phyloP scores from a whole-genome alignment of 2,888 invertebrate genomes.

The Cistogaster globosa region DNA sequence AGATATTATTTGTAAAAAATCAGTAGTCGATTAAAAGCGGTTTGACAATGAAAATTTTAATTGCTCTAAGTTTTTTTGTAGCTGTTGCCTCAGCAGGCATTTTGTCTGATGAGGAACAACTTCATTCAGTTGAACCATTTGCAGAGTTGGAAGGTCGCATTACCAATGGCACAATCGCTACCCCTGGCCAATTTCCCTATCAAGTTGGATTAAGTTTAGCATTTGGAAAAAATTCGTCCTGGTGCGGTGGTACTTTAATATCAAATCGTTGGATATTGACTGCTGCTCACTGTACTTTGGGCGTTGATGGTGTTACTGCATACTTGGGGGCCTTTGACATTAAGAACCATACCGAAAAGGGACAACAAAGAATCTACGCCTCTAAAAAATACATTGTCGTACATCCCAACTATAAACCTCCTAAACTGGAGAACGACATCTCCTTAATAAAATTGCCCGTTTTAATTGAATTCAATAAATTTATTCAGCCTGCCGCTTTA shows the following conservation, averaged over 20 bases:
- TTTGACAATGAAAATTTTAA: conserved; percentile 72
- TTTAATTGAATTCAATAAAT: conserved; percentile 72
- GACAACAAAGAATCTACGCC: conserved; percentile 71
- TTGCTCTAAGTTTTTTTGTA: conserved; percentile 69
- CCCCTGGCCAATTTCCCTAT: conserved; percentile 78
- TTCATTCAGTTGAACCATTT: conserved; percentile 52
- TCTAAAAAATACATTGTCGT: conserved; percentile 70
- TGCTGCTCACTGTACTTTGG: conserved; percentile 80
- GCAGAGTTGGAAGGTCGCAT: conserved; percentile 75
- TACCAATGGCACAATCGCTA: conserved; percentile 76
- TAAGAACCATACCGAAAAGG: conserved; percentile 67
- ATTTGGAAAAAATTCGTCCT: conserved; percentile 69
- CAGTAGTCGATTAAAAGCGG: conserved; percentile 32
- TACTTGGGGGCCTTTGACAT: conserved; percentile 74
- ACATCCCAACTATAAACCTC: conserved; percentile 72
- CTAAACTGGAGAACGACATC: conserved; percentile 75
- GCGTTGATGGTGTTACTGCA: conserved; percentile 70
- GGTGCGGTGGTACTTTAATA: conserved; percentile 80
- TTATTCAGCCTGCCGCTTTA: conserved; percentile 73
- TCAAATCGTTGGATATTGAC: conserved; percentile 79
- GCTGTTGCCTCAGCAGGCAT: conserved; percentile 69
- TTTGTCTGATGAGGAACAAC: conserved; percentile 31
- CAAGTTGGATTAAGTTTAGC: conserved; percentile 78
- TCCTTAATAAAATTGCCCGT: conserved; percentile 75
- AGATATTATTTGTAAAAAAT: background rate